phyloP scores from a whole-genome alignment of 2,797 vertebrate genomes.

The Rhinella marina region DNA sequence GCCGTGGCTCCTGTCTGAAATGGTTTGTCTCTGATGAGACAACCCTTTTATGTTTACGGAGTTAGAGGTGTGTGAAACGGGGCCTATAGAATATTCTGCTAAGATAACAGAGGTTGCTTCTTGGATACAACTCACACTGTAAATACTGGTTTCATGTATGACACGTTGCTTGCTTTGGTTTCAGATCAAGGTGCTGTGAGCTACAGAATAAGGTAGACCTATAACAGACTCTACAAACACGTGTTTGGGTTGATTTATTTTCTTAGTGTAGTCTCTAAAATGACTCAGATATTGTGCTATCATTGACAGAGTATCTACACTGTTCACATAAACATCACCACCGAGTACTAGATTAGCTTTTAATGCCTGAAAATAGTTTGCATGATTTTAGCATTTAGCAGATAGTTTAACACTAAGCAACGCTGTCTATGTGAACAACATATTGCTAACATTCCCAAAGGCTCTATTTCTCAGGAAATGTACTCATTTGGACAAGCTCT shows the following conservation, averaged over 20 bases:
- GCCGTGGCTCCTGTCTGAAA: too few relatives aligned
- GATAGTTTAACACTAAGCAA: background rate
- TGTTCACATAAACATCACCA: background rate
- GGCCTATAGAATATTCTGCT: too few relatives aligned
- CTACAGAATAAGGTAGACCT: background rate
- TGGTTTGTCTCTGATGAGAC: too few relatives aligned
- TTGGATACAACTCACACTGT: too few relatives aligned
- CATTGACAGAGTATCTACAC: background rate
- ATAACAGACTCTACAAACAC: background rate
- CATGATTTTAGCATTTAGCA: background rate
- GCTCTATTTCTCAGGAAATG: background rate
- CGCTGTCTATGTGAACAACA: background rate
- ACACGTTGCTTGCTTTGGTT: background rate
- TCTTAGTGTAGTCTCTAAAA: background rate
- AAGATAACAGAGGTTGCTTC: too few relatives aligned
- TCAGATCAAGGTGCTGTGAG: background rate
- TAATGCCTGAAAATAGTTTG: background rate
- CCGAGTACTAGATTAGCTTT: background rate
- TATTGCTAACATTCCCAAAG: background rate
- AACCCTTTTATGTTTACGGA: too few relatives aligned
- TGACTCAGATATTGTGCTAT: background rate
- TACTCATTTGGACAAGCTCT: background rate
- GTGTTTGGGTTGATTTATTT: background rate
- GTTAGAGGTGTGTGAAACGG: too few relatives aligned
- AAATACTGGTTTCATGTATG: too few relatives aligned